phyloP scores from a whole-genome alignment of 2,113 vertebrate genomes.

The Ophiodon elongatus region DNA sequence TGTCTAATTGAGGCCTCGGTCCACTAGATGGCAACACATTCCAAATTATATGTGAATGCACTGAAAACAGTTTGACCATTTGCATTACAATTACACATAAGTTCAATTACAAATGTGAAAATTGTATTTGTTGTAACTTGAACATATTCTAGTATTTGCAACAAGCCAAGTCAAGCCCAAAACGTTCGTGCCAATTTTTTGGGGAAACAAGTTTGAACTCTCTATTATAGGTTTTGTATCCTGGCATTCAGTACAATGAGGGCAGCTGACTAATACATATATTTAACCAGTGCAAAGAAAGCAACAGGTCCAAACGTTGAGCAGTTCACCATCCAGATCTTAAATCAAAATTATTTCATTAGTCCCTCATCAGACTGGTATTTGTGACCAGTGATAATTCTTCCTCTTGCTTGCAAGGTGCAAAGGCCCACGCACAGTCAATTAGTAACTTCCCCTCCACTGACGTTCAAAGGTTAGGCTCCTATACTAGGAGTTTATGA shows the following conservation, averaged over 20 bases:
- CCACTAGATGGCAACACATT: conserved; percentile 70
- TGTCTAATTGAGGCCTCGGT: neutral
- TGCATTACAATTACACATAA: neutral
- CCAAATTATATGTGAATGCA: conserved; percentile 1
- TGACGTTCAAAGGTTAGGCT: conserved; percentile 65
- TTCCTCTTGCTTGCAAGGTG: conserved; percentile 18
- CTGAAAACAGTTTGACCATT: neutral
- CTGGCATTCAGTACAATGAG: neutral
- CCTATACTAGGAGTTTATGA: neutral
- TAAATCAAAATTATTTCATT: neutral
- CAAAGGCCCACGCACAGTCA: conserved; percentile 65
- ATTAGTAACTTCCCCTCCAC: conserved; percentile 69
- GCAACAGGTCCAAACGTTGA: neutral
- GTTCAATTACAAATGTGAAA: neutral
- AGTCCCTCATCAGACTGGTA: neutral
- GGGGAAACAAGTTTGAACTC: neutral
- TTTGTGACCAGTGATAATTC: neutral
- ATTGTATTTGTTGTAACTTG: neutral
- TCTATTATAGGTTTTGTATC: neutral
- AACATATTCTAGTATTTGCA: neutral
- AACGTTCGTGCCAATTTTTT: neutral
- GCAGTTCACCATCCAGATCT: neutral
- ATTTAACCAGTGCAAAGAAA: neutral
- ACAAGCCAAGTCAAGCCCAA: neutral
- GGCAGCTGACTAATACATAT: neutral